phyloP scores from a whole-genome alignment of 2,113 vertebrate species.

The Dasyprocta punctata region DNA sequence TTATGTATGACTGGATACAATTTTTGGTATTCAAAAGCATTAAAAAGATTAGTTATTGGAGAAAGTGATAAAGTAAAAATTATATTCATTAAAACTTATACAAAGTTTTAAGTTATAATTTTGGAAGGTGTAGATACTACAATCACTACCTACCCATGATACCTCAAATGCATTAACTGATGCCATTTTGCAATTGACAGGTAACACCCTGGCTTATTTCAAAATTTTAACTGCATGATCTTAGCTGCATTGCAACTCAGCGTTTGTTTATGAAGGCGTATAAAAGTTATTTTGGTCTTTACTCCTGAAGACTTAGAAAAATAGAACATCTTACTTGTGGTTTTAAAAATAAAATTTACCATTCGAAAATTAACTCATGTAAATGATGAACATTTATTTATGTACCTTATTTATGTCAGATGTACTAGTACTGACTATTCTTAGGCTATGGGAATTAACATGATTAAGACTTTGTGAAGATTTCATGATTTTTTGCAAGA shows the following conservation, averaged over 20 bases:
- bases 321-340: not conserved
- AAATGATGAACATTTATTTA: not conserved
- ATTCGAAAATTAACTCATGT: not conserved
- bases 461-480: not conserved
- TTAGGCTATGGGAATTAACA: not conserved
- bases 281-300: conserved; percentile 22
- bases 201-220: not conserved
- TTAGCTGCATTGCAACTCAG: not conserved
- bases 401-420: not conserved
- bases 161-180: not conserved
- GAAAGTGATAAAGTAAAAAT: conserved; percentile 29
- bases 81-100: not conserved
- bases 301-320: conserved; percentile 27
- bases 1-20: conserved; percentile 29
- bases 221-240: not conserved
- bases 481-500: not conserved
- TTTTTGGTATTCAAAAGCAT: conserved; percentile 16
- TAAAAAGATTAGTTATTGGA: conserved; percentile 22
- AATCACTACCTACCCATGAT: not conserved
- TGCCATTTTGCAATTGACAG: not conserved
- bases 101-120: conserved; percentile 2
- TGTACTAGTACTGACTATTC: not conserved
- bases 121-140: not conserved
- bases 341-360: conserved; percentile 7
- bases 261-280: not conserved